Evolutionary conservation across 2,113 vertebrate species (phyloP).

Genomic region (Shinisaurus crocodilurus): DNA sequence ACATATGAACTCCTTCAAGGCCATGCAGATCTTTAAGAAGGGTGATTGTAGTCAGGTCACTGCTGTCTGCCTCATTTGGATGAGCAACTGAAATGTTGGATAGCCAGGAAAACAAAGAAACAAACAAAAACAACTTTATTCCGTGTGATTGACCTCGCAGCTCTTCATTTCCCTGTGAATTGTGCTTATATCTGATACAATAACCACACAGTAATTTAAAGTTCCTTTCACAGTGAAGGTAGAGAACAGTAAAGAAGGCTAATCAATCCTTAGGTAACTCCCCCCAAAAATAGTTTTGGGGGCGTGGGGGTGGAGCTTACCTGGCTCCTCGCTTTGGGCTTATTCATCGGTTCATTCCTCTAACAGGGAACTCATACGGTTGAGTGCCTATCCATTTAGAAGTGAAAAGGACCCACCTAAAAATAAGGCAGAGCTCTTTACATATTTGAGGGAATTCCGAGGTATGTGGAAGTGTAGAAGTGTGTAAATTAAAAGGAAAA

Average conservation of each 20-base stretch:
- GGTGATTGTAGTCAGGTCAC: slow-evolving; percentile 18
- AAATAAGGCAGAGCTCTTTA: too few species aligned
- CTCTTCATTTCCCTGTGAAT: slow-evolving; percentile 50
- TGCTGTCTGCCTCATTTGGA: slow-evolving; percentile 35
- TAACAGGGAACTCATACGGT: too few species aligned
- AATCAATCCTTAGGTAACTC: neutral
- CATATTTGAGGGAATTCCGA: too few species aligned
- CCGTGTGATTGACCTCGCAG: slow-evolving; percentile 51
- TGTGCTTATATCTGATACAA: slow-evolving; percentile 47
- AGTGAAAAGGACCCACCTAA: too few species aligned
- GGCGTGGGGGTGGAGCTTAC: too few species aligned
- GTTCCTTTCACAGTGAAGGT: slow-evolving; percentile 12
- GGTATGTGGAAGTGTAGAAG: too few species aligned
- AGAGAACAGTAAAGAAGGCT: neutral
- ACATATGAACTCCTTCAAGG: neutral
- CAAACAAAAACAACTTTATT: neutral
- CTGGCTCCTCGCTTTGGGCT: too few species aligned
- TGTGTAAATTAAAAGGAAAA: too few species aligned
- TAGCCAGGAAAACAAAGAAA: slow-evolving; percentile 12
- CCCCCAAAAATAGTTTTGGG: too few species aligned
- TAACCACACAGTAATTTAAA: neutral
- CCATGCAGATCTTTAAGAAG: neutral
- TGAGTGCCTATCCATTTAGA: too few species aligned
- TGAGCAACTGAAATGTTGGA: neutral
- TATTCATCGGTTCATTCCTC: too few species aligned